Base-by-base conservation (phyloP, 1,140 invertebrate genomes). In the Macrobrachium rosenbergii region DNA sequence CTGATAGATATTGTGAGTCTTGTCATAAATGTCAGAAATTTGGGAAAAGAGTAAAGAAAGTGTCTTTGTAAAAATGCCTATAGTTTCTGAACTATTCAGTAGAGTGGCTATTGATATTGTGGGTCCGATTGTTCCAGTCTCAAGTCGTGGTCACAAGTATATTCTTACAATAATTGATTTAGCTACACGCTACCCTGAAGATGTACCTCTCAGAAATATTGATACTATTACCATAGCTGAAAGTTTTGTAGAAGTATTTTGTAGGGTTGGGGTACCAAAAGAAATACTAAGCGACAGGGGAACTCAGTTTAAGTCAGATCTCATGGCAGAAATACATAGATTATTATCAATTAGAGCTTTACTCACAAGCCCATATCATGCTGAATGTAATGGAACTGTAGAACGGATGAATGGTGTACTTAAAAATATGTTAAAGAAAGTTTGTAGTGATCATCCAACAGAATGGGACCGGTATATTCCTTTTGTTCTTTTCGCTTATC, bases 91-190 rank as follows among this genome's bases (percentile, higher is more conserved):
- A n/a, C 64, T 17, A 11, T 69, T 69, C 17, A 69, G n/a, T 21
- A 12, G 11, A 69, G 64, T 69, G 14, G 19, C n/a, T 10, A 69
- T 69, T 21, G 64, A 16, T 69, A n/a, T 69, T 69, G 64, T 69
- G 2, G 64, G 64, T 21, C 64, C 45, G 45, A 52, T 21, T 11
- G 8, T 69, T 69, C n/a, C 64, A 69, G n/a, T 17, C n/a, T 21
- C 28, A 17, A 69, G n/a, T 69, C 64, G 64, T 21, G 64, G 64
- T 2, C 64, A 21, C 28, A 69, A 69, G 64, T 69, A 69, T 17
- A 69, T 69, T 21, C 64, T 69, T 69, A 69, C 64, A n/a, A n/a
- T 69, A 28, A 21, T 67, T 21, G 64, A 67, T 28, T 67, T n/a
- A n/a, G 17, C 64, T n/a, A 69, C 64, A 21, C n/a, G 14, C n/a